Evolutionary conservation across 2,797 vertebrate species (phyloP), one percentile per base, ranked within the genome.

Genomic region (Tachyglossus aculeatus): DNA sequence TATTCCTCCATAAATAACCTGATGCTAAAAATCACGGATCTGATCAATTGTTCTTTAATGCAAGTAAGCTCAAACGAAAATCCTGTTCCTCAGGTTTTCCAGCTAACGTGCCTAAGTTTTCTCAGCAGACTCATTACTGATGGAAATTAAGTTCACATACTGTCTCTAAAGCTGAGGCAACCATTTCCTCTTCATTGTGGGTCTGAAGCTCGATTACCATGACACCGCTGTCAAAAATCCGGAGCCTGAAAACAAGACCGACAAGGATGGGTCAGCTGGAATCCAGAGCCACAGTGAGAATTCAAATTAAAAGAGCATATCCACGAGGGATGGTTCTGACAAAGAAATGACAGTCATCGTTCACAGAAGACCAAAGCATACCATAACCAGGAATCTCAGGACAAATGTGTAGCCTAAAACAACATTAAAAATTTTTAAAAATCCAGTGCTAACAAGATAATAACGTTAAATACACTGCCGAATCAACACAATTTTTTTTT

Each of bases 141-240:
- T 85, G 78, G 79, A 90, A 88, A 55, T 33, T 0, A 58, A 69
- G 38, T 44, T 71, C 66, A 84, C 90, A 33, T 92, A 99, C 98
- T 51, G 93, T 98, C 89, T 98, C 97, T 83, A 98, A 87, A 47
- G 98, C 97, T 59, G 97, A 96, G 82, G 97, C 94, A 57, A 98
- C 96, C 96, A 98, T 99, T 93, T 98, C 97, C 89, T 99, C 98
- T 87, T 99, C 98, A 0, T 94, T 98, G 90, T 99, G 98, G 73
- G 97, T 98, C 88, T 98, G 96, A 52, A 98, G 95, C 83, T 99
- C 98, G 83, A 99, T 96, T 79, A 99, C 98, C 97, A 98, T 99
- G 78, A 99, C 98, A 1, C 98, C 98, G 12, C 98, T 99, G 91
- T 99, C 98, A 90, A 99, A 99, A 77, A 98, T 92, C 32, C 96